These are phyloP conservation scores for Grapholita molesta DNA, from an alignment of 1,140 invertebrate species.

Conservation along the genomic window DNA sequence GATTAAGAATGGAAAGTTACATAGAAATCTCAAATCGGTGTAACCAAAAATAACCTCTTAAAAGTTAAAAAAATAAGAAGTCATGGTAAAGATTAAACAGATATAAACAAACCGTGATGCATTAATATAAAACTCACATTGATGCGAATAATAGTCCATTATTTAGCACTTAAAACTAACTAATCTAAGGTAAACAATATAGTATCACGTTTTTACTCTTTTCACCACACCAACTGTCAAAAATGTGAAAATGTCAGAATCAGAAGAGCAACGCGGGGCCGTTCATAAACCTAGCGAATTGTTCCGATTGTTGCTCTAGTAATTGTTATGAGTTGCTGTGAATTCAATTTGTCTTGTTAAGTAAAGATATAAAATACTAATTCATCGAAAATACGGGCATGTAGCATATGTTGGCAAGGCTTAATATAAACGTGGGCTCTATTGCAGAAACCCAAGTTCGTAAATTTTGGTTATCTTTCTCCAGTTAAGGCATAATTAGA, in stretches of 20 bases:
- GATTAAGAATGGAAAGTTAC: not conserved
- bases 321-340: too few species aligned
- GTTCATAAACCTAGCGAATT: too few species aligned
- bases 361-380: too few species aligned
- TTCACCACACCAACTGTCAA: not conserved
- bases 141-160: not conserved
- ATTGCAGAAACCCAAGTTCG: too few species aligned
- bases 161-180: conserved; percentile 32
- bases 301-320: too few species aligned
- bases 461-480: too few species aligned
- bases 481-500: too few species aligned
- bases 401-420: too few species aligned
- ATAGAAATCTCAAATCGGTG: not conserved
- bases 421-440: too few species aligned
- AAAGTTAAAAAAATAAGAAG: not conserved
- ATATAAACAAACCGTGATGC: conserved; percentile 10
- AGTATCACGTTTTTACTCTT: conserved; percentile 25
- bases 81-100: not conserved
- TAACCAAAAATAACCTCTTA: not conserved
- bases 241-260: not conserved
- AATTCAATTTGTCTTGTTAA: too few species aligned
- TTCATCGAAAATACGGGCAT: too few species aligned
- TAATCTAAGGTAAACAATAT: conserved; percentile 1
- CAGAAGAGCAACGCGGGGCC: not conserved
- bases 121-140: not conserved